A percentile compares a stretch with the other conserved stretches of the same genome.
Evolutionary conservation across 2,888 invertebrate species (phyloP).

Genomic region (Andrena minutula): DNA sequence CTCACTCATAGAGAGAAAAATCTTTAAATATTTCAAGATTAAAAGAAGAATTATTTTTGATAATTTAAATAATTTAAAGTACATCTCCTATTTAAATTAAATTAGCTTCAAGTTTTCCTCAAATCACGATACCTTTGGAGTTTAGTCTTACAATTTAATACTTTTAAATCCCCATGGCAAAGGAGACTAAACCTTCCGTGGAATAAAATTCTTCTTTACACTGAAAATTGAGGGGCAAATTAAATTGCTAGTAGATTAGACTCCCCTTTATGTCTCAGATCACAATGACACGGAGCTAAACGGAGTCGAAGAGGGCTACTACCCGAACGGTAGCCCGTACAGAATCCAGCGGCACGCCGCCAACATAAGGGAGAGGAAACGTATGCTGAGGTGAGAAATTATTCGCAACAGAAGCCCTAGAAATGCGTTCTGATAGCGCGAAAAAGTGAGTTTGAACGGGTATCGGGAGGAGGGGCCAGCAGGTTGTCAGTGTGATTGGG

Average conservation of each 20-base stretch:
- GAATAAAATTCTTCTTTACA: not conserved
- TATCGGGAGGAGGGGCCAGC: slow-evolving; percentile 14
- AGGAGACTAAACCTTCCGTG: too few relatives aligned
- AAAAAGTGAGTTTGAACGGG: not conserved
- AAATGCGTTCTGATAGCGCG: not conserved
- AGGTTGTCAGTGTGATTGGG: slow-evolving; percentile 82
- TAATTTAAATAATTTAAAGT: too few relatives aligned
- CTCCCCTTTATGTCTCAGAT: slow-evolving; percentile 64
- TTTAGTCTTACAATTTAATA: too few relatives aligned
- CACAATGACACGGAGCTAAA: slow-evolving; percentile 82
- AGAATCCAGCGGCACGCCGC: slow-evolving; percentile 96
- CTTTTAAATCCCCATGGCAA: too few relatives aligned
- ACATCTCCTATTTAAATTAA: too few relatives aligned
- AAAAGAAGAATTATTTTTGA: too few relatives aligned
- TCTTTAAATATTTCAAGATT: too few relatives aligned
- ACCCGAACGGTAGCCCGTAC: slow-evolving; percentile 91
- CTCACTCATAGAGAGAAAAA: not conserved
- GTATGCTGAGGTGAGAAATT: slow-evolving; percentile 96
- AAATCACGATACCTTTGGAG: too few relatives aligned
- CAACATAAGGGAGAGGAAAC: slow-evolving; percentile 97
- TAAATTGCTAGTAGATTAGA: not conserved
- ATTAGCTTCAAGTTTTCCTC: too few relatives aligned
- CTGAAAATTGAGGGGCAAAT: not conserved
- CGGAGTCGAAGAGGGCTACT: slow-evolving; percentile 86
- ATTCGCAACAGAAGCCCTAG: slow-evolving; percentile 12